These are phyloP conservation scores for Protonemura montana DNA, from an alignment of 2,888 invertebrate species.

Conservation along the genomic window DNA sequence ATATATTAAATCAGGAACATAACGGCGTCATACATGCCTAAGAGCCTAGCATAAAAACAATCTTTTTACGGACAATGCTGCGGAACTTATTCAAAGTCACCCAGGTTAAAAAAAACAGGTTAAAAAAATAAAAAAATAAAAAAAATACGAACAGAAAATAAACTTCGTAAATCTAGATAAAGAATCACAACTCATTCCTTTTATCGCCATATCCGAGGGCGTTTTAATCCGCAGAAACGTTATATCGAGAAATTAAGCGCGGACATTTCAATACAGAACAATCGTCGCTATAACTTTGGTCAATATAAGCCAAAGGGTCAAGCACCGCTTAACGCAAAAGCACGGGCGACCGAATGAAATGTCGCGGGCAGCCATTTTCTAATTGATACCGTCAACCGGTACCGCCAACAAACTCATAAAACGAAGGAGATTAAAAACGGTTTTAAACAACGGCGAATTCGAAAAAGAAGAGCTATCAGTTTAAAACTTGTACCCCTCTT, in stretches of 20 bases:
- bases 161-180: neutral
- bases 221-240: neutral
- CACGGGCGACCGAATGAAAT: neutral
- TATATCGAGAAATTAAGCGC: neutral
- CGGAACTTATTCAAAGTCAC: neutral
- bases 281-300: neutral
- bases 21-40: neutral
- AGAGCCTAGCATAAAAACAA: neutral
- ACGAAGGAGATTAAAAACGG: neutral
- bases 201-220: neutral
- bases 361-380: conserved; percentile 15
- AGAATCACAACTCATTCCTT: neutral
- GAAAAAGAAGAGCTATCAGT: conserved; percentile 12
- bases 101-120: neutral
- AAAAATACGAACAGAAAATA: neutral
- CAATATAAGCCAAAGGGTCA: neutral
- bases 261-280: neutral
- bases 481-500: neutral
- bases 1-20: neutral
- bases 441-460: neutral
- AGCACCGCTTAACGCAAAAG: neutral
- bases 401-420: neutral
- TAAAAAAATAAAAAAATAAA: neutral
- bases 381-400: conserved; percentile 30
- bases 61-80: neutral